These are phyloP conservation scores for Andrena trimmerana DNA, from an alignment of 2,888 invertebrate species.

Conservation along the genomic window DNA sequence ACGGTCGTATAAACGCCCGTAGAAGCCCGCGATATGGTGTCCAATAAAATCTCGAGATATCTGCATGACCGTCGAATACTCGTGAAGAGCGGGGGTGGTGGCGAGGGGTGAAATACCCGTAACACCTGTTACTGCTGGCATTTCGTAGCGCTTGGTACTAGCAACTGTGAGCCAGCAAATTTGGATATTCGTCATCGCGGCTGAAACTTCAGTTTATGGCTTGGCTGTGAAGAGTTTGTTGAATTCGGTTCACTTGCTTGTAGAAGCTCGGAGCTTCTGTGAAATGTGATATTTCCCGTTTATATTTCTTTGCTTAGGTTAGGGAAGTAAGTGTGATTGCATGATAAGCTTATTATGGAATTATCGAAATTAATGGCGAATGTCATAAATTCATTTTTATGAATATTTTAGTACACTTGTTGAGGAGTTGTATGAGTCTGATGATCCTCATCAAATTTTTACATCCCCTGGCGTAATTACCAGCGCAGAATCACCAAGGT, in stretches of 20 bases:
- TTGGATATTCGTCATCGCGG: neutral
- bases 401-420: too few species aligned
- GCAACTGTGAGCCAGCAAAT: neutral
- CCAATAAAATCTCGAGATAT: conserved; percentile 28
- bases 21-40: neutral
- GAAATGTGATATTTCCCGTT: too few species aligned
- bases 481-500: neutral
- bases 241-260: too few species aligned
- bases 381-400: too few species aligned
- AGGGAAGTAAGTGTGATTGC: too few species aligned
- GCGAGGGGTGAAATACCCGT: conserved; percentile 18
- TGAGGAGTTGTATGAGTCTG: too few species aligned
- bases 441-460: too few species aligned
- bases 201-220: neutral
- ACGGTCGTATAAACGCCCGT: neutral
- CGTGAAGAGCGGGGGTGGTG: neutral
- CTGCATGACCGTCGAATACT: neutral
- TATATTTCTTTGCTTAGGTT: too few species aligned
- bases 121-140: conserved; percentile 40
- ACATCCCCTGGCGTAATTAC: neutral
- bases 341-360: too few species aligned
- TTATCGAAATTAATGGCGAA: too few species aligned
- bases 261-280: neutral
- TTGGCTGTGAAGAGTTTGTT: neutral
- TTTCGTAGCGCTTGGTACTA: neutral